Base-by-base conservation (phyloP, 2,113 vertebrate species). In the Girardinichthys multiradiatus region DNA sequence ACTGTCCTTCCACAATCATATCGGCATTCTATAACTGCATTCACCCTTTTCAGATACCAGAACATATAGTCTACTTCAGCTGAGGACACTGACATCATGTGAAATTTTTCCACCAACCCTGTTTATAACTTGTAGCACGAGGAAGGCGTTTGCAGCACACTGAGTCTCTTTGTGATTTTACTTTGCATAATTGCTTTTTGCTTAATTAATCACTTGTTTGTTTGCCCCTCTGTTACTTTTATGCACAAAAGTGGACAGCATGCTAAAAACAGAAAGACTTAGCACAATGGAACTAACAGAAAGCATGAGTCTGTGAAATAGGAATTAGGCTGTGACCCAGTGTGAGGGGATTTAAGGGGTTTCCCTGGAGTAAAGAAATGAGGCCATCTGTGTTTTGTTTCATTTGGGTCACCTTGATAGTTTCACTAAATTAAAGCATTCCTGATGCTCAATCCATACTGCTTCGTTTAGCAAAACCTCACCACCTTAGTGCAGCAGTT, bases 361-460 rank as follows among this genome's bases (percentile, higher is more conserved):
- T 84, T 30, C 24, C 67, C 73, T 37, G 24, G 48, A 54, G 48
- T n/a, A 54, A 54, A 54, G 48, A 54, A 54, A 54, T 3, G 21
- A 54, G 48, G 48, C 15, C 14, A 58, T 11, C 21, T 12, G 68
- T 69, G 64, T 76, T 77, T 31, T 12, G 64, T 61, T 51, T 69
- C 26, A 68, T 74, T 70, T 77, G 64, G 76, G 85, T 89, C 85
- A 87, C 78, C 83, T 87, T 89, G 70, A 62, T 72, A 37, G 2
- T 19, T 39, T 75, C 58, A 58, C 35, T 69, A 57, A 79, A 77
- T 86, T 64, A 76, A 78, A 79, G 10, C n/a, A 15, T 74, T 79
- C 76, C 65, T 76, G 79, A 51, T 74, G 77, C 26, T 72, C 67
- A 74, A 79, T 83, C 62, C 64, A 60, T 29, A 65, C 81, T 75